Base-by-base conservation (phyloP, 2,113 vertebrate genomes). In the Larimichthys crocea region DNA sequence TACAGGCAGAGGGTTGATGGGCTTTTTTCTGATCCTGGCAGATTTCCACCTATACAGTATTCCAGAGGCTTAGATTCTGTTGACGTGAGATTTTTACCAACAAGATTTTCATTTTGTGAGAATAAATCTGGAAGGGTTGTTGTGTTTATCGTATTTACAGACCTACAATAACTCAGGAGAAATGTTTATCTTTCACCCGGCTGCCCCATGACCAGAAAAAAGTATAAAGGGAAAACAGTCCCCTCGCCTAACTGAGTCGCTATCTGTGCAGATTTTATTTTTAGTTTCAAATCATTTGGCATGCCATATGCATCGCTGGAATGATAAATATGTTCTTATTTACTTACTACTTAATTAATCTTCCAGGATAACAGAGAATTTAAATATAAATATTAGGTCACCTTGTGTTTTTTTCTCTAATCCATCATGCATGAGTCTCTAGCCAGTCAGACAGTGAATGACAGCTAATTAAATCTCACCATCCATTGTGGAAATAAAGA, bases 21-120 rank as follows among this genome's bases (percentile, higher is more conserved):
- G 79, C 74, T 92, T 88, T 88, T 84, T 76, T 64, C n/a, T 74
- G 80, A 88, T 87, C 80, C 78, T 55, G 69, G 63, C 68, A 68
- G 70, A 82, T 81, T 50, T 66, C 68, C 56, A 70, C 62, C 35
- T 14, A n/a, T 40, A 53, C 24, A 49, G 63, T 53, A 61, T 76
- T 77, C 31, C 48, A 65, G 46, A 64, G 4, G 31, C 49, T 56
- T 24, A 49, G 68, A 35, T 59, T 50, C 17, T 75, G 62, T 17
- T 66, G 42, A 70, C 0, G 19, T 82, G 85, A 87, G 26, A 10
- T 42, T 86, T 85, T 84, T 66, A 82, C 55, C 57, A 87, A 81
- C 17, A 49, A 50, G 53, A 11, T 40, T 65, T 64, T 66, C n/a
- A 50, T 48, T 76, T 59, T 78, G 31, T 74, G 49, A 53, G 55